phyloP scores from a whole-genome alignment of 2,797 vertebrate genomes.

The Semaprochilodus insignis region DNA sequence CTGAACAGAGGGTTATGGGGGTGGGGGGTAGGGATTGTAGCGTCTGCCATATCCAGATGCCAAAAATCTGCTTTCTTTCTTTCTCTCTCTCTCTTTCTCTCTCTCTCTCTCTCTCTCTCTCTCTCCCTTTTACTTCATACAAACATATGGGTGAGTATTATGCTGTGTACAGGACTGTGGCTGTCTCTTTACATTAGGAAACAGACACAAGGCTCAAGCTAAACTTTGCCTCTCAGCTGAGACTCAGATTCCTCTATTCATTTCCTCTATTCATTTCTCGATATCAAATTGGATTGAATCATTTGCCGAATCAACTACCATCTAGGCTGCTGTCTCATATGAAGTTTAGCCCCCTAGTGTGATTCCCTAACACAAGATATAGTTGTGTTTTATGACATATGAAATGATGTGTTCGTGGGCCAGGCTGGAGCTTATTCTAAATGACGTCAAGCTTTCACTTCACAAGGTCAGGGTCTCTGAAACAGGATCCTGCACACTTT shows the following conservation, averaged over 20 bases:
- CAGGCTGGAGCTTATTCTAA: not conserved
- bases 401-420: not conserved
- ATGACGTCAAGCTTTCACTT: not conserved
- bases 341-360: not conserved
- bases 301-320: not conserved
- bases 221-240: conserved; percentile 54
- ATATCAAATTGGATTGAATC: not conserved
- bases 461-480: too few relatives aligned
- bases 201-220: not conserved
- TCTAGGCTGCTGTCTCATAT: not conserved
- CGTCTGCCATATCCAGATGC: conserved; percentile 31
- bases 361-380: not conserved
- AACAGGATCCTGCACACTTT: too few relatives aligned
- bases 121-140: conserved; percentile 43
- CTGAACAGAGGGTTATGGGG: conserved; percentile 11
- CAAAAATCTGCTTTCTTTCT: conserved; percentile 20
- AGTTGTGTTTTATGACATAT: not conserved
- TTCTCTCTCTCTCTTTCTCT: not conserved
- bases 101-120: conserved; percentile 27
- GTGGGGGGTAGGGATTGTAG: not conserved
- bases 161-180: conserved; percentile 63
- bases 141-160: conserved; percentile 68
- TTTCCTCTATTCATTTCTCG: conserved; percentile 20
- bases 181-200: not conserved
- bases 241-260: conserved; percentile 66